phyloP scores from a whole-genome alignment of 2,888 invertebrate species.

The Chymomyza procnemis region DNA sequence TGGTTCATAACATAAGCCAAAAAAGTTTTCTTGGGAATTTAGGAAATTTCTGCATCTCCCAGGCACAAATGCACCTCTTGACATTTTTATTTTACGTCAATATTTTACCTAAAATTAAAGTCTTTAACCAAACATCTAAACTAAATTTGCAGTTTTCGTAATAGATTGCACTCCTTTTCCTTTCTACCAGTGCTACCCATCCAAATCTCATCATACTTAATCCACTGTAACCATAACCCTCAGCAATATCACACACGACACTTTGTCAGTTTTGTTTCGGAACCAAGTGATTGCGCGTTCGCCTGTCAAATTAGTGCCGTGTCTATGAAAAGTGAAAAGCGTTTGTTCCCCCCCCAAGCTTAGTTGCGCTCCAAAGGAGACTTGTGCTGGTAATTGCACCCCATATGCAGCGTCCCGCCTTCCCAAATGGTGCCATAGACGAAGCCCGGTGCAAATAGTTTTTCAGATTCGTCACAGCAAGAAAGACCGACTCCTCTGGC shows the following conservation, averaged over 20 bases:
- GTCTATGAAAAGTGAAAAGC: constrained; percentile 69
- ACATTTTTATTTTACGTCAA: too few relatives aligned
- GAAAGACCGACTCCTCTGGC: constrained; percentile 43
- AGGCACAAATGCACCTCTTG: too few relatives aligned
- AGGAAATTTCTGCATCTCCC: too few relatives aligned
- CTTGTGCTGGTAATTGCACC: constrained; percentile 39
- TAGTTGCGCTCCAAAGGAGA: constrained; percentile 24
- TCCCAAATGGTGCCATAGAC: constrained; percentile 26
- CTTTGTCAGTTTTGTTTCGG: constrained; percentile 29
- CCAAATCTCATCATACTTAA: neutral
- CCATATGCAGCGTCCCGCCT: constrained; percentile 37
- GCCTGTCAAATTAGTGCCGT: constrained; percentile 66
- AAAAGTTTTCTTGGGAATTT: too few relatives aligned
- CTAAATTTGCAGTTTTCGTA: too few relatives aligned
- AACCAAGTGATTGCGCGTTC: constrained; percentile 56
- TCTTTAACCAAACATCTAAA: too few relatives aligned
- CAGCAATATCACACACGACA: constrained; percentile 18
- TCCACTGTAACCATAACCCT: neutral
- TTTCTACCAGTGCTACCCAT: too few relatives aligned
- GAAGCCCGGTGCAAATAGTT: constrained; percentile 12
- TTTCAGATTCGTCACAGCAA: constrained; percentile 66
- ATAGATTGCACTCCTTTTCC: too few relatives aligned
- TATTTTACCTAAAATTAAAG: too few relatives aligned
- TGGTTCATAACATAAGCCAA: too few relatives aligned
- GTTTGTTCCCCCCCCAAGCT: constrained; percentile 12